These are phyloP conservation scores for Cephus spinipes DNA, from an alignment of 2,888 invertebrate genomes.

Conservation along the genomic window DNA sequence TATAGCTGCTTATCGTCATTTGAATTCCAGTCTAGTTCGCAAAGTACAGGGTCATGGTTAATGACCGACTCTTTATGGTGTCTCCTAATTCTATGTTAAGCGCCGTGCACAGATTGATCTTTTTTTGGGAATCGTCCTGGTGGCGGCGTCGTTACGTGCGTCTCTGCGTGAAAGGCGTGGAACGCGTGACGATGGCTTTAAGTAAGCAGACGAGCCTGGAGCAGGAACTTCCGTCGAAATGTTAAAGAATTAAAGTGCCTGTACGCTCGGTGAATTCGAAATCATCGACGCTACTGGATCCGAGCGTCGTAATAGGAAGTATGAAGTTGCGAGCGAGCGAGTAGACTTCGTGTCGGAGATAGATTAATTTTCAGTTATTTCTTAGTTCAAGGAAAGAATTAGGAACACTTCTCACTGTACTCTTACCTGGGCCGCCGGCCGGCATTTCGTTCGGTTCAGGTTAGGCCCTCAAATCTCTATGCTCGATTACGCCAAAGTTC, in stretches of 20 bases:
- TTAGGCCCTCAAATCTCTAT: not conserved
- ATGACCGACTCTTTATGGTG: not conserved
- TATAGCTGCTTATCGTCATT: not conserved
- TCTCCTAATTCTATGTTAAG: not conserved
- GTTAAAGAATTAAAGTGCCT: constrained; percentile 41
- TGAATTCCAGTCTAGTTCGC: not conserved
- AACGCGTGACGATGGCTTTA: not conserved
- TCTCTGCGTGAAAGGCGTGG: not conserved
- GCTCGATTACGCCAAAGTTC: not conserved
- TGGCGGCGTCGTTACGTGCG: not conserved
- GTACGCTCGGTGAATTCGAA: constrained; percentile 46
- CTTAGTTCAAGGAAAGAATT: not conserved
- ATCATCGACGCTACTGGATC: constrained; percentile 31
- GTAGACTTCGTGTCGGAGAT: not conserved
- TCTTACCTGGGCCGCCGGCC: not conserved
- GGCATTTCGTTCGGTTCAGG: not conserved
- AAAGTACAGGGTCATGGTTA: not conserved
- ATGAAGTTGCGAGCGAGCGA: not conserved
- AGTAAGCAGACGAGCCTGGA: constrained; percentile 14
- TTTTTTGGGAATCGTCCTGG: not conserved
- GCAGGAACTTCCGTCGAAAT: constrained; percentile 57
- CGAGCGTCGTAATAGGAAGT: not conserved
- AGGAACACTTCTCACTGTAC: not conserved
- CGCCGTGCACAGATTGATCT: not conserved
- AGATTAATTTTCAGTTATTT: not conserved